Percentiles rank a stretch among this genome's conserved stretches.
phyloP scores from a whole-genome alignment of 2,113 vertebrate genomes.

The Lichenostomus cassidix region DNA sequence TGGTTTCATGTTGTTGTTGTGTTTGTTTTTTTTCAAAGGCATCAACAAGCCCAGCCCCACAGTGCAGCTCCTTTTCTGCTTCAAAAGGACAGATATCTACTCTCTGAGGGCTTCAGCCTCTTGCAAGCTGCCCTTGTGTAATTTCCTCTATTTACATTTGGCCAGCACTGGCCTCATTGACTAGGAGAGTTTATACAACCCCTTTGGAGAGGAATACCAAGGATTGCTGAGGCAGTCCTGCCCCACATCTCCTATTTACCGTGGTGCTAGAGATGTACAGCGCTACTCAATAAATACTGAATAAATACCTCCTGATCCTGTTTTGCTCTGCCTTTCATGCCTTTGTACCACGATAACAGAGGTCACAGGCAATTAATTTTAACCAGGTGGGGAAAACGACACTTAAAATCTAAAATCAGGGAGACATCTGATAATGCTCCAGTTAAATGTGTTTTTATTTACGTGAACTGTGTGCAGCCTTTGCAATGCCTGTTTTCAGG shows the following conservation, averaged over 20 bases:
- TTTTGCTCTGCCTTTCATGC: not conserved
- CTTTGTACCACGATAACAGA: not conserved
- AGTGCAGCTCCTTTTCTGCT: not conserved
- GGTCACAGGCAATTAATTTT: slow-evolving; percentile 6
- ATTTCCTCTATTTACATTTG: slow-evolving; percentile 43
- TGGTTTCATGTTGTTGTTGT: too few species aligned
- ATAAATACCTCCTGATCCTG: not conserved
- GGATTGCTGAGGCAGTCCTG: not conserved
- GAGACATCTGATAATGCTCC: not conserved
- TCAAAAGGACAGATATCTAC: not conserved
- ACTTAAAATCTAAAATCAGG: not conserved
- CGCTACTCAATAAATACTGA: not conserved
- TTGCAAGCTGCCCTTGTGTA: slow-evolving; percentile 19
- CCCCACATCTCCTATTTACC: not conserved
- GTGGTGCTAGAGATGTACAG: not conserved
- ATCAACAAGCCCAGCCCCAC: not conserved
- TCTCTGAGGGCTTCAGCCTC: not conserved
- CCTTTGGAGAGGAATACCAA: not conserved
- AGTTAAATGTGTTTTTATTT: not conserved
- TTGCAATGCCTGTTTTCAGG: not conserved
- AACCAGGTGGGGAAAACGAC: not conserved
- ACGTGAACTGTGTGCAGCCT: not conserved
- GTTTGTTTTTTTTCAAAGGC: not conserved
- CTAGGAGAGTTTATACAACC: not conserved
- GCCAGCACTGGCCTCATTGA: not conserved